These are phyloP conservation scores for Leptinotarsa haldemani DNA, from an alignment of 2,888 invertebrate genomes.

Conservation along the genomic window DNA sequence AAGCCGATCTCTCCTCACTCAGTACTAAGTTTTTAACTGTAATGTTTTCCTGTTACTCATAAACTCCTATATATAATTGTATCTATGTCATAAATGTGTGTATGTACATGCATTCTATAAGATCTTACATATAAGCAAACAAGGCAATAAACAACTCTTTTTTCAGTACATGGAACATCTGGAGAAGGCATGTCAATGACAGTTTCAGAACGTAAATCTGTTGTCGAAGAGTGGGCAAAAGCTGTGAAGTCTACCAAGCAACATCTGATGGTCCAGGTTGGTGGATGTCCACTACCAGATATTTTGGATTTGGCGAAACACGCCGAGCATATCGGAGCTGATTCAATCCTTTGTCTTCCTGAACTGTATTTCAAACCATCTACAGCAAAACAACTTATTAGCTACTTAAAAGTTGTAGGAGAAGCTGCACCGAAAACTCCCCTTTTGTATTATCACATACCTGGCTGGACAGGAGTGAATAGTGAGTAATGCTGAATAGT, in stretches of 20 bases:
- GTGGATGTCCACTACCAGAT: constrained; percentile 76
- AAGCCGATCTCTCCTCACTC: too few species aligned
- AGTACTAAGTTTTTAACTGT: too few species aligned
- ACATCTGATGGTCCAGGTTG: constrained; percentile 79
- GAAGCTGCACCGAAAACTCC: constrained; percentile 70
- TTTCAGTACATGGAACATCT: constrained; percentile 81
- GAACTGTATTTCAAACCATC: constrained; percentile 82
- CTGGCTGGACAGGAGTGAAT: constrained; percentile 77
- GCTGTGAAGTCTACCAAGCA: constrained; percentile 69
- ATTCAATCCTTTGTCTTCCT: constrained; percentile 79
- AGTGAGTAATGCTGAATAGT: constrained; percentile 70
- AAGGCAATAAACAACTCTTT: too few species aligned
- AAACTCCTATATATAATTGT: too few species aligned
- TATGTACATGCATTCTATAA: too few species aligned
- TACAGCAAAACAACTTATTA: constrained; percentile 71
- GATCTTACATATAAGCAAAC: too few species aligned
- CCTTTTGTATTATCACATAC: constrained; percentile 87
- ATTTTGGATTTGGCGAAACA: constrained; percentile 77
- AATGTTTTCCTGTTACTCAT: too few species aligned
- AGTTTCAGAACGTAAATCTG: constrained; percentile 74
- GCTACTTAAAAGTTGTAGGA: constrained; percentile 74
- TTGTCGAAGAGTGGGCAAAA: constrained; percentile 75
- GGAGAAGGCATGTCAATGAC: constrained; percentile 81
- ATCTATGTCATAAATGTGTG: too few species aligned
- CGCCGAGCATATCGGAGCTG: constrained; percentile 73